Conservation (phyloP, 2,888 invertebrate genomes). For the Mythimna impura region DNA sequence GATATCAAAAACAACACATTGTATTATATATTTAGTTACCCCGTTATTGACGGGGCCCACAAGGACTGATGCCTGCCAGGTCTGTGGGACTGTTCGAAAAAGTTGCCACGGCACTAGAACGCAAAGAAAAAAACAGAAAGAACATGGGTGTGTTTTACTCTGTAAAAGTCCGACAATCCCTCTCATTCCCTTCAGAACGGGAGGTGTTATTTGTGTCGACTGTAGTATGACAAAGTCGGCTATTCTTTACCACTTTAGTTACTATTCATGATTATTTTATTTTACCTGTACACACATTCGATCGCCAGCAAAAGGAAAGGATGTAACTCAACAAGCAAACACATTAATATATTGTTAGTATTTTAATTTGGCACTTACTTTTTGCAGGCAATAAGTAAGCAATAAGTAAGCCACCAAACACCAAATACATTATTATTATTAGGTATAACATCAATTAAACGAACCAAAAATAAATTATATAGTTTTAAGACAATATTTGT, state of each 20-base stretch:
- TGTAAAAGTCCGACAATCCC: no score
- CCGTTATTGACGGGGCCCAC: no score
- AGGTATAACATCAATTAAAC: slow-evolving; percentile 45
- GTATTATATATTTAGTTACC: no score
- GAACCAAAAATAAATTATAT: slow-evolving; percentile 53
- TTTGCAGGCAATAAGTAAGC: slow-evolving; percentile 52
- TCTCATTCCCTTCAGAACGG: no score
- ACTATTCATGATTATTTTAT: background rate
- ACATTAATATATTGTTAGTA: slow-evolving; percentile 43
- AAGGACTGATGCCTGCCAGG: no score
- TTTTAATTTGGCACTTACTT: slow-evolving; percentile 69
- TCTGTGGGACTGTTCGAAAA: no score
- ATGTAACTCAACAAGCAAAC: slow-evolving; percentile 41
- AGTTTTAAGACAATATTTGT: slow-evolving; percentile 43
- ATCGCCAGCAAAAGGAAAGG: background rate
- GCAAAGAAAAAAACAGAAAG: no score
- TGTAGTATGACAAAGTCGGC: background rate
- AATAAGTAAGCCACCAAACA: slow-evolving; percentile 58
- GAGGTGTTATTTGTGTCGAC: no score
- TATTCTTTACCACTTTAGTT: background rate
- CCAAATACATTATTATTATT: slow-evolving; percentile 33
- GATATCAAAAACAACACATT: no score
- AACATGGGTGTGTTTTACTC: no score
- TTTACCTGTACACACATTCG: background rate
- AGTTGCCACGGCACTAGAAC: no score